phyloP scores from a whole-genome alignment of 2,113 vertebrate genomes.

The Percopsis transmontana region DNA sequence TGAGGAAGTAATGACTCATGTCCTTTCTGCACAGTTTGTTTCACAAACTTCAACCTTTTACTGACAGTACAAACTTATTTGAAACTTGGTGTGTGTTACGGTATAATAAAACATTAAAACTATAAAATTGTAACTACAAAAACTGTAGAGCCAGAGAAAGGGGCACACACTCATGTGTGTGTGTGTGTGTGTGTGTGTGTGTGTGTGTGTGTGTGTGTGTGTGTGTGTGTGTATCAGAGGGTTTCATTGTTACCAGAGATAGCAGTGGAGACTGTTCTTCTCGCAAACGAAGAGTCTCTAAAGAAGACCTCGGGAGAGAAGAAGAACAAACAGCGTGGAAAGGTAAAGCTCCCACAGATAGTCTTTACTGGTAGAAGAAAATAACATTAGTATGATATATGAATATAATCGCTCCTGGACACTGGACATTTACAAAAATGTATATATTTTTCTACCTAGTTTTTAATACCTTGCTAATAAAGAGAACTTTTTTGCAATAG shows the following conservation, averaged over 20 bases:
- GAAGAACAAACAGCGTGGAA: conserved; percentile 75
- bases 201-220: conserved; percentile 9
- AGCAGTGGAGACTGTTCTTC: conserved; percentile 57
- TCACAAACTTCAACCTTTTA: too few species aligned
- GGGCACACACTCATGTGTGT: background rate
- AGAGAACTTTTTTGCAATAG: background rate
- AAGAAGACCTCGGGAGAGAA: conserved; percentile 71
- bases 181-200: conserved; percentile 13
- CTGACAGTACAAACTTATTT: too few species aligned
- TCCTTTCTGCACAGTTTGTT: too few species aligned
- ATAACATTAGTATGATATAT: background rate
- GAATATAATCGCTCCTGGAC: too few species aligned
- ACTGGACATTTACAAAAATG: too few species aligned
- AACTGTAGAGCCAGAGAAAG: too few species aligned
- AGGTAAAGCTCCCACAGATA: conserved; percentile 60
- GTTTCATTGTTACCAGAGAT: conserved; percentile 54
- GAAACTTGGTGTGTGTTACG: too few species aligned
- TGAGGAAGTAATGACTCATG: too few species aligned
- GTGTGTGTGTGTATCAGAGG: conserved; percentile 43
- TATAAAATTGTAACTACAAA: too few species aligned
- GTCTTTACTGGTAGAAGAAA: background rate
- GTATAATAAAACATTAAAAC: too few species aligned
- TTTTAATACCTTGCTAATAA: conserved; percentile 1
- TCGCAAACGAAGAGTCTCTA: conserved; percentile 58
- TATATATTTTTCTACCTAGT: background rate